These are phyloP conservation scores for Drosophila eohydei DNA, from an alignment of 2,888 invertebrate genomes.

Conservation along the genomic window DNA sequence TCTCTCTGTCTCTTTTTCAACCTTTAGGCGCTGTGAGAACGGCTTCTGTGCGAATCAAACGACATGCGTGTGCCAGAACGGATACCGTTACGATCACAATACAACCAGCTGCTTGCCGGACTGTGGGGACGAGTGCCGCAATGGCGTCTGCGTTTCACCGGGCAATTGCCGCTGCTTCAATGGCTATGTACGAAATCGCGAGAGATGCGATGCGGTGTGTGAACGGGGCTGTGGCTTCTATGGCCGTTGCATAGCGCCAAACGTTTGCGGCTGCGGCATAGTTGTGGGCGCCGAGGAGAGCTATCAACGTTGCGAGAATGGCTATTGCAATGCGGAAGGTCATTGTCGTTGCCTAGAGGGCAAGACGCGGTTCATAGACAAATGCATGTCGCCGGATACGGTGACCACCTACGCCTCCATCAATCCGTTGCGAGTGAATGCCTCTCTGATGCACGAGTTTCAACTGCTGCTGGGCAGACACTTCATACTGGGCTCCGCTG, in stretches of 20 bases:
- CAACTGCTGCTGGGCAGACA: slow-evolving; percentile 77
- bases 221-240: slow-evolving; percentile 81
- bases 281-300: slow-evolving; percentile 50
- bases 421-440: slow-evolving; percentile 69
- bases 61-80: slow-evolving; percentile 85
- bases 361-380: slow-evolving; percentile 79
- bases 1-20: too few species aligned
- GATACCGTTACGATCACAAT: slow-evolving; percentile 81
- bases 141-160: slow-evolving; percentile 84
- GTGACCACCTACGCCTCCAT: slow-evolving; percentile 82
- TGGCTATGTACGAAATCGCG: slow-evolving; percentile 80
- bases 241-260: slow-evolving; percentile 82
- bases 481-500: slow-evolving; percentile 62
- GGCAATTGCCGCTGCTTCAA: slow-evolving; percentile 83
- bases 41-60: slow-evolving; percentile 85
- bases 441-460: slow-evolving; percentile 77
- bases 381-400: slow-evolving; percentile 79
- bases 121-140: slow-evolving; percentile 80
- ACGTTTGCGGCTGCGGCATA: slow-evolving; percentile 83
- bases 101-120: slow-evolving; percentile 81
- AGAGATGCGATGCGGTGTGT: slow-evolving; percentile 78
- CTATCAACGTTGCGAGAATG: slow-evolving; percentile 67
- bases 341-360: slow-evolving; percentile 78
- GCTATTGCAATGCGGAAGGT: slow-evolving; percentile 75
- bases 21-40: slow-evolving; percentile 81